phyloP scores from a whole-genome alignment of 1,140 invertebrate genomes.

The Carposina sasakii region DNA sequence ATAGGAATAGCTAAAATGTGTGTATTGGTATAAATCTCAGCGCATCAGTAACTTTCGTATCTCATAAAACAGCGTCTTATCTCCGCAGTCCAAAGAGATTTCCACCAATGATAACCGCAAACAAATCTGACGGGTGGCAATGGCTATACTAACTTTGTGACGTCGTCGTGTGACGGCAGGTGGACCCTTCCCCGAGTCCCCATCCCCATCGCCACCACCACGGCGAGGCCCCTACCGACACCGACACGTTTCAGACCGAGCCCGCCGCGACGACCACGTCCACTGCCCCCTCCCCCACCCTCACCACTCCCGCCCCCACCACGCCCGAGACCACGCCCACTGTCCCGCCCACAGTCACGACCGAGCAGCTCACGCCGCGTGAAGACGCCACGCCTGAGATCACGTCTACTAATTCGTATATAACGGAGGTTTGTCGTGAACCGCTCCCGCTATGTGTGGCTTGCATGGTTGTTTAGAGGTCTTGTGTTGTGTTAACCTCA shows the following conservation, averaged over 20 bases:
- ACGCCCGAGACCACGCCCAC: constrained; percentile 17
- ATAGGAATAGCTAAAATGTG: no score
- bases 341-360: constrained; percentile 29
- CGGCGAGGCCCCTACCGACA: constrained; percentile 47
- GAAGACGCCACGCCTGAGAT: constrained; percentile 52
- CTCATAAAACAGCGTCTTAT: no score
- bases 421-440: constrained; percentile 68
- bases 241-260: constrained; percentile 61
- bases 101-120: constrained; percentile 33
- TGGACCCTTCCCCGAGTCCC: constrained; percentile 32
- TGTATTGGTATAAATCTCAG: no score
- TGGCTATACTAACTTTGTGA: constrained; percentile 59
- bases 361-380: constrained; percentile 38
- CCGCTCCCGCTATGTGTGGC: no score
- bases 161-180: constrained; percentile 54
- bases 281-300: constrained; percentile 14
- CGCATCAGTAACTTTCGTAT: no score
- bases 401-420: constrained; percentile 62
- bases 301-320: constrained; percentile 10
- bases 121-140: constrained; percentile 20
- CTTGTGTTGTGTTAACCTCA: no score
- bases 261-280: constrained; percentile 29
- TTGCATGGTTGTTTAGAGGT: no score
- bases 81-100: no score
- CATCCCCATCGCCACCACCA: constrained; percentile 64